Conservation (phyloP, 2,888 invertebrate genomes). For the Heteromurus nitidus region DNA sequence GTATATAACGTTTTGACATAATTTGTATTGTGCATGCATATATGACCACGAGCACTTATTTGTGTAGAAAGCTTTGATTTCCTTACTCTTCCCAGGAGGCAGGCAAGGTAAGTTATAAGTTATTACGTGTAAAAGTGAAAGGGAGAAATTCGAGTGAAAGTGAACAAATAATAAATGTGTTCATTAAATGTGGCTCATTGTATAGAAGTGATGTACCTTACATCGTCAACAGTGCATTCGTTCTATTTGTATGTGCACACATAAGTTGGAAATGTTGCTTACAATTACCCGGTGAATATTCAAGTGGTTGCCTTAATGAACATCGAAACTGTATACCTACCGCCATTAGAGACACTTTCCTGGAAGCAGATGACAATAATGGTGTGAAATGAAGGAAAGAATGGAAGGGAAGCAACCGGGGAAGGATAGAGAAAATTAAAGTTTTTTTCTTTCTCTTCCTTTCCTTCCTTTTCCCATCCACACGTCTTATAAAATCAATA, state of each 20-base stretch:
- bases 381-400: conserved; percentile 33
- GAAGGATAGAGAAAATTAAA: conserved; percentile 30
- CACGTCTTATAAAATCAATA: conserved; percentile 6
- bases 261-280: too few species aligned
- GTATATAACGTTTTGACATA: too few species aligned
- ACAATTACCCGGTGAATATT: not conserved
- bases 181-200: too few species aligned
- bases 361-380: conserved; percentile 19
- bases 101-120: too few species aligned
- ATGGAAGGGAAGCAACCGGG: conserved; percentile 1
- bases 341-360: not conserved
- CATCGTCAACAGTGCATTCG: too few species aligned
- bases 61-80: conserved; percentile 45
- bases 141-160: too few species aligned
- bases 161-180: too few species aligned
- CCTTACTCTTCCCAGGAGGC: conserved; percentile 36
- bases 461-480: conserved; percentile 27
- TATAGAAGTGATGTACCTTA: too few species aligned
- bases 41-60: too few species aligned
- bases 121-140: too few species aligned
- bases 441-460: conserved; percentile 32
- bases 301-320: not conserved
- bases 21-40: too few species aligned
- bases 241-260: too few species aligned
- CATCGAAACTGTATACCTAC: not conserved